A percentile compares a stretch with the other conserved stretches of the same genome.
Evolutionary conservation across 2,888 invertebrate genomes (phyloP).

Genomic region (Ptilodon capucinus): DNA sequence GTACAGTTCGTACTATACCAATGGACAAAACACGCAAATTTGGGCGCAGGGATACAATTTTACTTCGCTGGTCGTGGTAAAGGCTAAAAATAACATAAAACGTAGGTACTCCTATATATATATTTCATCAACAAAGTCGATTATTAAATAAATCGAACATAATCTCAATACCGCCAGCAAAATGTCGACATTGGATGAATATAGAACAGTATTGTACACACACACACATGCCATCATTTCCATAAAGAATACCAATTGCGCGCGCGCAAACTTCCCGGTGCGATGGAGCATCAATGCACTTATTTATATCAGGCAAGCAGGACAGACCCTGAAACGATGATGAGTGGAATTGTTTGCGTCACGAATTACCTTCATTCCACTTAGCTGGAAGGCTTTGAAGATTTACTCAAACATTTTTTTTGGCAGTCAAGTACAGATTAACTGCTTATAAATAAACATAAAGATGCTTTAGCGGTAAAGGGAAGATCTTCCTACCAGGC

Average conservation of each 20-base stretch:
- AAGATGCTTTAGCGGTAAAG: too few species aligned
- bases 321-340: constrained; percentile 4
- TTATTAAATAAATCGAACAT: neutral
- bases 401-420: neutral
- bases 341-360: neutral
- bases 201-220: neutral
- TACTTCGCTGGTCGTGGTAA: too few species aligned
- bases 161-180: neutral
- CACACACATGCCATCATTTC: neutral
- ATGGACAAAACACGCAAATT: too few species aligned
- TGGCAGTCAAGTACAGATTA: too few species aligned
- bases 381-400: neutral
- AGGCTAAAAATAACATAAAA: too few species aligned
- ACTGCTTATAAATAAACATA: too few species aligned
- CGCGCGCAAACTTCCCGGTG: neutral
- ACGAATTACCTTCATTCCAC: too few species aligned
- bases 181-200: neutral
- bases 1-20: too few species aligned
- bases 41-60: too few species aligned
- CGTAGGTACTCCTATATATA: neutral
- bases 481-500: too few species aligned
- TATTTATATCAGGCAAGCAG: too few species aligned
- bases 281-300: neutral
- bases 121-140: too few species aligned
- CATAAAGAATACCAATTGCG: constrained; percentile 1